Conservation (phyloP, 92 coral and sea anemone species). For the Umimayanthus kanabou region DNA sequence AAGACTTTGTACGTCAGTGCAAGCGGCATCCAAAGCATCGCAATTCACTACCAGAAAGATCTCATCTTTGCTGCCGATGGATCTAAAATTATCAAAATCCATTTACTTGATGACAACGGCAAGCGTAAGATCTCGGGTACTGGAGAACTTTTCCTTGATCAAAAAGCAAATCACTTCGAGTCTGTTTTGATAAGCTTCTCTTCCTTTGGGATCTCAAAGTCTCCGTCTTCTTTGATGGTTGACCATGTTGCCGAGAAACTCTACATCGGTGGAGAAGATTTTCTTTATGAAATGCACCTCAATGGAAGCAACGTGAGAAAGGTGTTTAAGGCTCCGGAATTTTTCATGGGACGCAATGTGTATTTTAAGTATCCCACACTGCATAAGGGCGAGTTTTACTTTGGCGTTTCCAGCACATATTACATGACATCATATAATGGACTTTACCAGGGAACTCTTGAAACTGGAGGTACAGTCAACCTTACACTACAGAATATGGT, state of each 20-base stretch:
- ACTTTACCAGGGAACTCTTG: not conserved
- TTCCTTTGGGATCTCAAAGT: not conserved
- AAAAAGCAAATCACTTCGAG: constrained; percentile 38
- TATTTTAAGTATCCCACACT: constrained; percentile 5
- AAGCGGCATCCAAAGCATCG: constrained; percentile 13
- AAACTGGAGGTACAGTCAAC: not conserved
- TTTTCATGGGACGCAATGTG: no score
- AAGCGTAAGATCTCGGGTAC: constrained; percentile 43
- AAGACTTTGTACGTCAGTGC: constrained; percentile 1
- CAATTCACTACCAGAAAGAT: constrained; percentile 44
- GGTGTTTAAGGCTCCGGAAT: not conserved
- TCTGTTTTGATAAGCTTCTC: not conserved
- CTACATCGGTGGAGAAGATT: not conserved
- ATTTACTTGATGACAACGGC: constrained; percentile 40
- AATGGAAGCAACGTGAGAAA: not conserved
- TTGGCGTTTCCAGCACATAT: not conserved
- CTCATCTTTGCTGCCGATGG: constrained; percentile 41
- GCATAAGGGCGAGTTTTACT: not conserved
- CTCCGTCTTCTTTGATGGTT: constrained; percentile 1
- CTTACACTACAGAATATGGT: not conserved
- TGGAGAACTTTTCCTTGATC: constrained; percentile 40
- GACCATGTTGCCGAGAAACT: constrained; percentile 7
- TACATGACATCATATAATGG: not conserved
- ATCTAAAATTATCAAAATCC: constrained; percentile 18
- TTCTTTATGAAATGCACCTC: constrained; percentile 3